Conservation (phyloP, 2,113 vertebrate genomes). For the Rynchops niger region DNA sequence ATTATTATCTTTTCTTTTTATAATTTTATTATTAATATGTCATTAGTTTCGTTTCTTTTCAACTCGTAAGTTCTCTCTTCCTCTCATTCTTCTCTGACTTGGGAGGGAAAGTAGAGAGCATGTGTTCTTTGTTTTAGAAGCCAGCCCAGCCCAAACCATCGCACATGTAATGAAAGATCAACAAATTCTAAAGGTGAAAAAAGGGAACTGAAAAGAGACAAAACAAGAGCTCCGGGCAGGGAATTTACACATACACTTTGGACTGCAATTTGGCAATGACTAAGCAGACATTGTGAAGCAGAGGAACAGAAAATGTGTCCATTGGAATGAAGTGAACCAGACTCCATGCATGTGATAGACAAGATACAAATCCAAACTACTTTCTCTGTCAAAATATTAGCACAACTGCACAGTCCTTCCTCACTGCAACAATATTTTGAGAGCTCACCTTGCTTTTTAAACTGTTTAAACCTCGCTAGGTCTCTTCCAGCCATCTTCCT, state of each 20-base stretch:
- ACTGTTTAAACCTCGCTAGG: slow-evolving; percentile 65
- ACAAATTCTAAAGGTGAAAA: not conserved
- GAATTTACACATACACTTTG: accelerated
- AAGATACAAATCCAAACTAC: not conserved
- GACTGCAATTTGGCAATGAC: not conserved
- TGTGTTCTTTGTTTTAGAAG: not conserved
- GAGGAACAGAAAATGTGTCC: not conserved
- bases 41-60: not conserved
- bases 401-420: not conserved
- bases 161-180: not conserved
- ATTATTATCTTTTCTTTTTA: not conserved
- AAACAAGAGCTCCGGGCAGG: not conserved
- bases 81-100: not conserved
- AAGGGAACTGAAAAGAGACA: not conserved
- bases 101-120: not conserved
- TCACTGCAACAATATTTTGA: not conserved
- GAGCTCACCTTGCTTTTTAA: slow-evolving; percentile 74
- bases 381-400: not conserved
- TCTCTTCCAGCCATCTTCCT: slow-evolving; percentile 72
- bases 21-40: not conserved
- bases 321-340: not conserved
- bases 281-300: not conserved
- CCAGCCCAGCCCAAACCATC: not conserved
- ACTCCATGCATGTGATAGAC: not conserved
- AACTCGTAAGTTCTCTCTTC: not conserved